Base-by-base conservation (phyloP, 1,140 invertebrate genomes). In the Aphaenogaster floridana region DNA sequence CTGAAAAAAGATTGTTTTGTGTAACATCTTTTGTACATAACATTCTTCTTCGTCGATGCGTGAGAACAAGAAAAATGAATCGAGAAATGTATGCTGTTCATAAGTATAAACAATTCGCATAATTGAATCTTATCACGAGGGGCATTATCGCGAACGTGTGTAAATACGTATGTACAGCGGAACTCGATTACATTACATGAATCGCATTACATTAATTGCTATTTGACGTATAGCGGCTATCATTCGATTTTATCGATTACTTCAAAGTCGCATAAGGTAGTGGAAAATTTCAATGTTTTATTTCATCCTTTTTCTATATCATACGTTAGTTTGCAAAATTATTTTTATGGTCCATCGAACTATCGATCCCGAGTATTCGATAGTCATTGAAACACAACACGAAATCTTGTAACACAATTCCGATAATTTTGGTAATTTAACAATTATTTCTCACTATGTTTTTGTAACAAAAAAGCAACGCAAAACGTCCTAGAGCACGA, bases 201-300 rank as follows among this genome's bases (percentile, higher is more conserved):
- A 61, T 69, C 79, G 48, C 50, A 66, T 80, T 57, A 50, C 64
- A 80, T 81, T 81, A 71, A 81, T 81, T 68, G 68, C n/a, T 17
- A 72, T n/a, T 72, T 72, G 17, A 52, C 9, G 39, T n/a, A 5
- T n/a, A 21, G 13, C 15, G 0, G 15, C 17, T 77, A 7, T 28
- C 13, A 7, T 28, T 36, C 21, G 42, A 21, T 66, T 36, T 59
- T n/a, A 72, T 59, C 79, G 79, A 83, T 83, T 59, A 69, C 36
- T 34, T 8, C 8, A 13, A 17, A 61, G 39, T 17, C 6, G 15
- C 6, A 39, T 11, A 13, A 1, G 13, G 8, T n/a, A 50, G 3
- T 2, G 48, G 45, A 52, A 80, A 52, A 52, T 68, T 80, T 79
- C 7, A 0, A 28, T 15, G 28, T n/a, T 66, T 54, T 3, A 9